A percentile compares a stretch with the other conserved stretches of the same genome.
phyloP scores from a whole-genome alignment of 2,888 invertebrate genomes.

The Agrypnus murinus region DNA sequence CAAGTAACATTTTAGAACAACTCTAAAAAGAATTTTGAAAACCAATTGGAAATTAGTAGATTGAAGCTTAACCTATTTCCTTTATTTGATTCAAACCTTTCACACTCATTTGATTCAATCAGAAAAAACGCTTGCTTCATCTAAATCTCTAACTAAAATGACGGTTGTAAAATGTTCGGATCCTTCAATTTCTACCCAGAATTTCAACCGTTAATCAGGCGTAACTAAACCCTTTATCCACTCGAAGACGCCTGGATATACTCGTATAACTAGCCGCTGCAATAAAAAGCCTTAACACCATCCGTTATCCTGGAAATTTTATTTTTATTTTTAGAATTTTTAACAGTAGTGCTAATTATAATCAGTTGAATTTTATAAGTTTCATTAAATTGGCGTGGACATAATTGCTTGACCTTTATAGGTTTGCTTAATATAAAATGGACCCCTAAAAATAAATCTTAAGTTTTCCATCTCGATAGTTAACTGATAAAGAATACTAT shows the following conservation, averaged over 20 bases:
- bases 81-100: background rate
- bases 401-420: background rate
- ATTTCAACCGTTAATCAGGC: constrained; percentile 30
- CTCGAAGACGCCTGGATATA: constrained; percentile 19
- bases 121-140: constrained; percentile 32
- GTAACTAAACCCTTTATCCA: constrained; percentile 33
- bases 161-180: constrained; percentile 17
- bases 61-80: constrained; percentile 2
- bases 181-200: constrained; percentile 28
- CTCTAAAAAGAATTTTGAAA: background rate
- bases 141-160: constrained; percentile 23
- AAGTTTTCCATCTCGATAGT: background rate
- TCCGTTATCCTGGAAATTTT: no score
- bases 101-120: constrained; percentile 30
- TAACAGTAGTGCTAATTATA: no score
- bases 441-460: background rate
- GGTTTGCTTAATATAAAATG: background rate
- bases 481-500: background rate
- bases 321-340: no score
- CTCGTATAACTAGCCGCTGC: constrained; percentile 2
- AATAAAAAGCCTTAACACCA: background rate
- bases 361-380: no score
- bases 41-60: constrained; percentile 1
- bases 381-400: no score
- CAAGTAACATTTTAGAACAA: no score